Evolutionary conservation across 2,113 vertebrate genomes (phyloP).

Genomic region (Strix aluco): DNA sequence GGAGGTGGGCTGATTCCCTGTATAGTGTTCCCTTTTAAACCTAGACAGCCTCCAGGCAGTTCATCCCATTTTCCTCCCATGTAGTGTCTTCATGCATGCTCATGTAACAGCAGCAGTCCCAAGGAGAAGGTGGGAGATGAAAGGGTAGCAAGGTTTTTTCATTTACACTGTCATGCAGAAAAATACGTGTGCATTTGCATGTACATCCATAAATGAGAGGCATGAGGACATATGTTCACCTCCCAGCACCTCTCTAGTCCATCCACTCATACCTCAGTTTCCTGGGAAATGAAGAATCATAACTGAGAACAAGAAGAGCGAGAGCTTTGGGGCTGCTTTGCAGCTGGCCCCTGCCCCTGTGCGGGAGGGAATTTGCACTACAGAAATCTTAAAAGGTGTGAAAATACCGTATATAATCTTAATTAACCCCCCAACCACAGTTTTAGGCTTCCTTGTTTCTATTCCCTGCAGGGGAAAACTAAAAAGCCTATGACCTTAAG

Average conservation of each 20-base stretch:
- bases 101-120: not conserved
- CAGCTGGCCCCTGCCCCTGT: not conserved
- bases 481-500: not conserved
- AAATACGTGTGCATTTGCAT: not conserved
- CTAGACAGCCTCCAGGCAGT: not conserved
- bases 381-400: not conserved
- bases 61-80: not conserved
- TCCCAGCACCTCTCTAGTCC: not conserved
- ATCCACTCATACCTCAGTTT: not conserved
- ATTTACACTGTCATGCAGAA: not conserved
- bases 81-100: fast-evolving
- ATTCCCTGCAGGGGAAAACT: not conserved
- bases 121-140: not conserved
- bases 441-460: not conserved
- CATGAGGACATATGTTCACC: fast-evolving
- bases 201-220: not conserved
- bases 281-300: not conserved
- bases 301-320: not conserved
- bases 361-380: not conserved
- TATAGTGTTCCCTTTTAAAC: not conserved
- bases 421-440: not conserved
- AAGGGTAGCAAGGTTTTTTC: not conserved
- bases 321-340: not conserved
- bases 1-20: not conserved
- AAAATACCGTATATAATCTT: not conserved